phyloP scores from a whole-genome alignment of 1,140 invertebrate genomes.

The Cotesia typhae region DNA sequence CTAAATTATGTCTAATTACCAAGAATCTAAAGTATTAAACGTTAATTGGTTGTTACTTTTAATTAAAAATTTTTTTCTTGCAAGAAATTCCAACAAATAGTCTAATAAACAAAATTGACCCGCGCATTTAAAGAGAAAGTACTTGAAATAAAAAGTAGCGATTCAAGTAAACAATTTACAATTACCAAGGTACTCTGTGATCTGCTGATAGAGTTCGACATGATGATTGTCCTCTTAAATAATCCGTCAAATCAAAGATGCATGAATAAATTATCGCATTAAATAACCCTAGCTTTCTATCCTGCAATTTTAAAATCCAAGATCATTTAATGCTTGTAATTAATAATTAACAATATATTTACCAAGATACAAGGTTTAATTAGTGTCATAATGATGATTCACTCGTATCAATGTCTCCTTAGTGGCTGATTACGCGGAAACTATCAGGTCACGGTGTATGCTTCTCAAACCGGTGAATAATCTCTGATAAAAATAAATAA shows the following conservation, averaged over 20 bases:
- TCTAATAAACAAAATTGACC: background rate
- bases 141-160: background rate
- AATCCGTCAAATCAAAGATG: slow-evolving; percentile 24
- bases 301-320: too few species aligned
- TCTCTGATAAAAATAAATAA: too few species aligned
- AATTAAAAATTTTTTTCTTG: background rate
- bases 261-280: background rate
- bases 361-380: background rate
- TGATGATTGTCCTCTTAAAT: background rate
- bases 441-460: slow-evolving; percentile 14
- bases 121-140: slow-evolving; percentile 14
- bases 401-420: slow-evolving; percentile 3
- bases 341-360: too few species aligned
- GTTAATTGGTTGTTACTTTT: background rate
- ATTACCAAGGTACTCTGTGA: too few species aligned
- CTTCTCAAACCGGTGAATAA: background rate
- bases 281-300: background rate
- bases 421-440: slow-evolving; percentile 7
- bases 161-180: too few species aligned
- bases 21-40: too few species aligned
- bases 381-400: slow-evolving; percentile 5
- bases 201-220: background rate
- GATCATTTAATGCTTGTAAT: too few species aligned
- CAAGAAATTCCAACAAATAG: background rate
- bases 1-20: too few species aligned